Evolutionary conservation across 2,888 invertebrate genomes (phyloP).

Genomic region (Drosophila demipolita): DNA sequence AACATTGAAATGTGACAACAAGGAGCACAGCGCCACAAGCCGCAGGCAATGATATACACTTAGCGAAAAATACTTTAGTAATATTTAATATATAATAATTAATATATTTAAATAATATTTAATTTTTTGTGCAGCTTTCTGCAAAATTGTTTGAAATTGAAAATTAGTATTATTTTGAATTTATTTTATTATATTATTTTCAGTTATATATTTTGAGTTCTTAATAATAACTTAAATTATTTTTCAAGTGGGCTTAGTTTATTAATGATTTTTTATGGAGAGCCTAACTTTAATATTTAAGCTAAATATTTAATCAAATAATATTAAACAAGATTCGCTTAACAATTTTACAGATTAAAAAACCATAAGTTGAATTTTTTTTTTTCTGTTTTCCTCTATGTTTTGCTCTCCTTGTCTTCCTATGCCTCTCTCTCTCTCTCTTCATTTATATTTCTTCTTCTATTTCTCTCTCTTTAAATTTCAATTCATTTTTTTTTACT

Average conservation of each 20-base stretch:
- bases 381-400: too few relatives aligned
- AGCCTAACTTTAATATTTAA: background rate
- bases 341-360: background rate
- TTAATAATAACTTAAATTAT: background rate
- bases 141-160: background rate
- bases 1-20: slow-evolving; percentile 75
- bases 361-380: background rate
- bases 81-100: too few relatives aligned
- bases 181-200: too few relatives aligned
- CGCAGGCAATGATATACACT: slow-evolving; percentile 25
- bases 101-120: background rate
- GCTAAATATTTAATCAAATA: too few relatives aligned
- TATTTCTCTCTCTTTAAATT: background rate
- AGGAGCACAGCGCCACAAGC: slow-evolving; percentile 17
- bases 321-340: background rate
- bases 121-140: background rate
- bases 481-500: background rate
- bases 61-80: background rate
- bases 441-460: too few relatives aligned
- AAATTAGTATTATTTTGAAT: background rate
- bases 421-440: background rate
- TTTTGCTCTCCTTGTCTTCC: background rate
- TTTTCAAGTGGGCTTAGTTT: background rate
- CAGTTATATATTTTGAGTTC: too few relatives aligned
- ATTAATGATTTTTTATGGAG: too few relatives aligned